These are phyloP conservation scores for Aphidius gifuensis DNA, from an alignment of 1,140 invertebrate species.

Conservation along the genomic window DNA sequence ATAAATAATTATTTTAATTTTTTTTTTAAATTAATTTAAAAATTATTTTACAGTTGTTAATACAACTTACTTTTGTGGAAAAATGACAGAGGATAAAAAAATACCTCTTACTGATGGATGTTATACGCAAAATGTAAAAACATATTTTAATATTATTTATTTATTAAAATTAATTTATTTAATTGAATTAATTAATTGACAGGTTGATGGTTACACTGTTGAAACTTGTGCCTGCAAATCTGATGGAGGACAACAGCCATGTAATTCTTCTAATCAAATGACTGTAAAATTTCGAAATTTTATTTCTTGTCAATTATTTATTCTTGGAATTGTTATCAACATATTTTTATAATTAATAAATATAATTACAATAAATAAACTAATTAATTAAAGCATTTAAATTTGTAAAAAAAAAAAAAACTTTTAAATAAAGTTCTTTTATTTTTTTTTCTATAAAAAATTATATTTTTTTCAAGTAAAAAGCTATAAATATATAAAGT, in stretches of 20 bases:
- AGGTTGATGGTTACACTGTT: conserved; percentile 32
- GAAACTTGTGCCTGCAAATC: conserved; percentile 38
- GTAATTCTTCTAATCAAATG: conserved; percentile 27
- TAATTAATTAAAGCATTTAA: too few relatives aligned
- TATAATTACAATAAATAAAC: too few relatives aligned
- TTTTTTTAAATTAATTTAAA: conserved; percentile 16
- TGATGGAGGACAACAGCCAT: conserved; percentile 23
- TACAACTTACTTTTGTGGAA: conserved; percentile 35
- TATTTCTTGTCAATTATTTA: background rate
- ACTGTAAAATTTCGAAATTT: too few relatives aligned
- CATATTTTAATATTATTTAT: conserved; percentile 12
- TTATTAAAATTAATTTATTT: conserved; percentile 5
- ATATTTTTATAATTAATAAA: background rate
- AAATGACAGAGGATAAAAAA: conserved; percentile 30
- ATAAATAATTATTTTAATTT: conserved; percentile 5
- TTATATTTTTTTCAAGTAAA: too few relatives aligned
- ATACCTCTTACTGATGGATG: conserved; percentile 31
- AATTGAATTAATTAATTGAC: conserved; percentile 21
- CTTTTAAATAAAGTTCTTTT: background rate
- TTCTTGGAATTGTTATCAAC: background rate
- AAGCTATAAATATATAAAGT: too few relatives aligned
- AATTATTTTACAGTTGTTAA: conserved; percentile 30
- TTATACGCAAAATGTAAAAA: conserved; percentile 32
- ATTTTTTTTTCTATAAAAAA: too few relatives aligned
- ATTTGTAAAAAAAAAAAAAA: too few relatives aligned